Conservation (phyloP, 2,888 invertebrate species). For the Keiferia lycopersicella region DNA sequence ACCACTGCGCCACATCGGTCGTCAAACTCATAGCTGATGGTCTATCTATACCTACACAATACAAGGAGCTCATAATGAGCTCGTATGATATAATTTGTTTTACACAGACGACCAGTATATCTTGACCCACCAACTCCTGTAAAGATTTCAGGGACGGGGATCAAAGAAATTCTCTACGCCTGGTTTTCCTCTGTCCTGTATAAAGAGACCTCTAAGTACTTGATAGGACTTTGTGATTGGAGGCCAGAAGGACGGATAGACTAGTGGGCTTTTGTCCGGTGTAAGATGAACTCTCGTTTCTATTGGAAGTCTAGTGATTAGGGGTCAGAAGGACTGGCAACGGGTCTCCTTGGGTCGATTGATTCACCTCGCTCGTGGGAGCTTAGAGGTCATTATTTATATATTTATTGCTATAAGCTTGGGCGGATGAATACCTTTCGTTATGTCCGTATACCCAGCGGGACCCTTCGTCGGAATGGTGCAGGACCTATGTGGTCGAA, state of each 20-base stretch:
- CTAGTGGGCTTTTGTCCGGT: conserved; percentile 34
- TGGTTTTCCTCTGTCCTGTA: neutral
- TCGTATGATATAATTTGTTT: no score
- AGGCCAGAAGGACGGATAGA: neutral
- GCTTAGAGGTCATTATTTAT: conserved; percentile 56
- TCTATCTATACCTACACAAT: no score
- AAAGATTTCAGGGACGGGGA: no score
- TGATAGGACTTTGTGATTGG: neutral
- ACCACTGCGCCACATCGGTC: no score
- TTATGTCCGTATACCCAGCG: no score
- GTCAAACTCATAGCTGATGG: no score
- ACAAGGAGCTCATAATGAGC: no score
- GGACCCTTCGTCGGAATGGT: no score
- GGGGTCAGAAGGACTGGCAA: conserved; percentile 36
- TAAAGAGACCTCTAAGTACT: neutral
- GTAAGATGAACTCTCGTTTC: conserved; percentile 37
- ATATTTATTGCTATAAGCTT: conserved; percentile 32
- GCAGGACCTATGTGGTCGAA: no score
- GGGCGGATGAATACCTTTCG: neutral
- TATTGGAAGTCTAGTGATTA: conserved; percentile 32
- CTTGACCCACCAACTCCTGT: no score
- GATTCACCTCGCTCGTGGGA: conserved; percentile 65
- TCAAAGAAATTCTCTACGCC: no score
- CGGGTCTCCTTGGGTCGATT: conserved; percentile 64
- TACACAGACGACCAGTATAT: no score